phyloP scores from a whole-genome alignment of 2,888 invertebrate genomes.

The Melanotus villosus region DNA sequence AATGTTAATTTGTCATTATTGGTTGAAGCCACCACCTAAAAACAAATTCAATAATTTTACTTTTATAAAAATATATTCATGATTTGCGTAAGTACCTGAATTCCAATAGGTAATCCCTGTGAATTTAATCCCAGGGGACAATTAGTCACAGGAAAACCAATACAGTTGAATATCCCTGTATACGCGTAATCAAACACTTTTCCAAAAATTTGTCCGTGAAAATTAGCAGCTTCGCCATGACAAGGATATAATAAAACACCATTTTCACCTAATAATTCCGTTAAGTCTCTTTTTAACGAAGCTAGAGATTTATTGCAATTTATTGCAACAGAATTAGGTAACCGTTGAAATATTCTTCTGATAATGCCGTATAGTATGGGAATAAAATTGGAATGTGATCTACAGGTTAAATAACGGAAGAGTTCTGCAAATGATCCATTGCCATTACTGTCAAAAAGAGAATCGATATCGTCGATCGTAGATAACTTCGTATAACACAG shows the following conservation, averaged over 20 bases:
- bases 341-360: slow-evolving; percentile 68
- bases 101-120: slow-evolving; percentile 82
- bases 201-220: slow-evolving; percentile 77
- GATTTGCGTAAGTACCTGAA: too few relatives aligned
- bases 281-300: slow-evolving; percentile 56
- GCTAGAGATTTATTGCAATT: background rate
- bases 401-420: slow-evolving; percentile 74
- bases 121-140: slow-evolving; percentile 84
- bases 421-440: slow-evolving; percentile 69
- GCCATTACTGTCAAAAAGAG: background rate
- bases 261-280: slow-evolving; percentile 76
- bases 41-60: too few relatives aligned
- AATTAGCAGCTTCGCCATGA: slow-evolving; percentile 76
- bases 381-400: slow-evolving; percentile 71
- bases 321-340: slow-evolving; percentile 69
- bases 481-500: too few relatives aligned
- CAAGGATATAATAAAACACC: slow-evolving; percentile 81
- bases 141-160: slow-evolving; percentile 89
- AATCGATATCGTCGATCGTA: background rate
- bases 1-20: slow-evolving; percentile 84
- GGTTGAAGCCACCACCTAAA: slow-evolving; percentile 73
- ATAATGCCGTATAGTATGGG: slow-evolving; percentile 75
- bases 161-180: slow-evolving; percentile 84
- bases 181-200: slow-evolving; percentile 83
- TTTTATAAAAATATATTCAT: too few relatives aligned